Evolutionary conservation across 2,113 vertebrate genomes (phyloP).

Genomic region (Falcunculus frontatus): DNA sequence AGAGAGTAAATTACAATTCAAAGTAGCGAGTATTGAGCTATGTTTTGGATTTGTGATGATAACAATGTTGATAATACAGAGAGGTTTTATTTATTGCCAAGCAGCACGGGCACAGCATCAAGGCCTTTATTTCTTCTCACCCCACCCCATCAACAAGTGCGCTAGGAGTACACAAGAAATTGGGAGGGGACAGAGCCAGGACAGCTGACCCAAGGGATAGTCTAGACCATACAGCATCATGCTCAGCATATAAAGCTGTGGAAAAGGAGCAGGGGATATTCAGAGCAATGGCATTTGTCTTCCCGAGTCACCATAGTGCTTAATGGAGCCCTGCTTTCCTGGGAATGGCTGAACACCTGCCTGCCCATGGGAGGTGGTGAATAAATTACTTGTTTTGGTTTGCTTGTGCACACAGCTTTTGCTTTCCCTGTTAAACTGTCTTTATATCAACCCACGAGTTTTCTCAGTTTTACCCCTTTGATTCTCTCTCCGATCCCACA

Average conservation of each 20-base stretch:
- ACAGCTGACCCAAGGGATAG: not conserved
- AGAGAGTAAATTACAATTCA: not conserved
- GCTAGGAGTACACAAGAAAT: not conserved
- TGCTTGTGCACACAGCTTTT: not conserved
- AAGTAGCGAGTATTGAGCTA: not conserved
- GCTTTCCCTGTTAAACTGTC: not conserved
- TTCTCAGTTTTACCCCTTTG: not conserved
- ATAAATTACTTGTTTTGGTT: not conserved
- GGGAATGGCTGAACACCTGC: not conserved
- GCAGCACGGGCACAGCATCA: not conserved
- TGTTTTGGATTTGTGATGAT: not conserved
- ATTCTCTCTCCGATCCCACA: not conserved
- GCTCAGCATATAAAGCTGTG: not conserved
- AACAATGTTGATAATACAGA: not conserved
- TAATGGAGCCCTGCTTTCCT: not conserved
- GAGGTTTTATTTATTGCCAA: not conserved
- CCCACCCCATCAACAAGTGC: not conserved
- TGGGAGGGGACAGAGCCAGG: not conserved
- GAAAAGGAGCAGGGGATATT: not conserved
- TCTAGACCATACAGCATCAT: too few relatives aligned
- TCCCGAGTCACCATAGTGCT: not conserved
- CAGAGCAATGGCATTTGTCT: not conserved
- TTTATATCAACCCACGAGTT: not conserved
- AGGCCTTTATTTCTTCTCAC: not conserved
- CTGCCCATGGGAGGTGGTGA: not conserved